Evolutionary conservation across 2,888 invertebrate species (phyloP).

Genomic region (Imbricaverruca yamaguchii): DNA sequence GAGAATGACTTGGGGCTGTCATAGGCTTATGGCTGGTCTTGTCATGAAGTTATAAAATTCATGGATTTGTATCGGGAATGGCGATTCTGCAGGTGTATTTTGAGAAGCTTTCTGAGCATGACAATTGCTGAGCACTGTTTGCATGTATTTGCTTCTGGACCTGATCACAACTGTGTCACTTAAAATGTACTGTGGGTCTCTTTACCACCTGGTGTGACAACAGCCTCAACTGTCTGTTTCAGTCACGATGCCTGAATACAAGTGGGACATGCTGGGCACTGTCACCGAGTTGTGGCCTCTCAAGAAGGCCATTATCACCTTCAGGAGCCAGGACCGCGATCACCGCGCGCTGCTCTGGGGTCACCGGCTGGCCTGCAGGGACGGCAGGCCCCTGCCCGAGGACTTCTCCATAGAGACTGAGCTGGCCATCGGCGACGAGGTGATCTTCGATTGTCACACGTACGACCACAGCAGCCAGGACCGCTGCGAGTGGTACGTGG

Average conservation of each 20-base stretch:
- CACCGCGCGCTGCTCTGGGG: constrained; percentile 3
- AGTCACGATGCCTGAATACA: background rate
- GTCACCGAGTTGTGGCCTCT: background rate
- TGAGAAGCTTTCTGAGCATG: too few relatives aligned
- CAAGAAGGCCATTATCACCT: background rate
- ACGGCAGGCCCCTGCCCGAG: background rate
- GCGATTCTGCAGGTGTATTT: too few relatives aligned
- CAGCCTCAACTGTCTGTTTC: background rate
- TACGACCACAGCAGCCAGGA: constrained; percentile 11
- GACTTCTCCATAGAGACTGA: background rate
- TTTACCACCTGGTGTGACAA: too few relatives aligned
- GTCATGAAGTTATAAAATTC: too few relatives aligned
- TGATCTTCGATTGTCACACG: background rate
- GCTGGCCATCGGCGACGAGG: background rate
- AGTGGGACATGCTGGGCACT: background rate
- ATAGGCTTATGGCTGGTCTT: too few relatives aligned
- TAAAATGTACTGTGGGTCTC: too few relatives aligned
- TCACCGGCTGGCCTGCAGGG: background rate
- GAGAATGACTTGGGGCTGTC: too few relatives aligned
- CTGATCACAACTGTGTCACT: too few relatives aligned
- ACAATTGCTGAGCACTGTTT: too few relatives aligned
- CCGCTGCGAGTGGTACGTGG: constrained; percentile 1
- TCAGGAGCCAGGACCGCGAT: background rate
- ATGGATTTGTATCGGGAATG: too few relatives aligned
- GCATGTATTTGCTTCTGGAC: too few relatives aligned